Base-by-base conservation (phyloP, 2,888 invertebrate species). In the Colletes collaris region DNA sequence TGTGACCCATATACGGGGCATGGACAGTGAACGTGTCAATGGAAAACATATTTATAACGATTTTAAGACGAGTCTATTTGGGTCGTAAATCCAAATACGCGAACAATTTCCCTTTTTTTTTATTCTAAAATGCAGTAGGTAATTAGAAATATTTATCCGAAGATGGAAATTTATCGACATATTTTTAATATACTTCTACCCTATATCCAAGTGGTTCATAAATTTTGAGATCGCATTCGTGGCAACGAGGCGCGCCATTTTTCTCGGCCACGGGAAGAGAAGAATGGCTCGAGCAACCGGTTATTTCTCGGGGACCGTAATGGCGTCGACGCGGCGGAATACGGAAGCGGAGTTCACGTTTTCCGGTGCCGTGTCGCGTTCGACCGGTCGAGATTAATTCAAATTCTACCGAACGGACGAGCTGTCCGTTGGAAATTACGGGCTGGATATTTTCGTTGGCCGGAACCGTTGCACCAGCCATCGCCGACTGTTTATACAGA, bases 341-440 rank as follows among this genome's bases (percentile, higher is more conserved):
- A n/a, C 70, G 56, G 63, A 56, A 71, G 46, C 44, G 55, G 37
- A 46, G 62, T 35, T 46, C 16, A 63, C 55, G 63, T 56, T 50
- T 70, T 71, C 63, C 70, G 50, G 60, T 44, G 35, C 49, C 67
- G 46, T 37, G 67, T 52, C 27, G 35, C 53, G 19, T 49, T 44
- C 72, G 58, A 64, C 55, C 53, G 52, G 35, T 35, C 65, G 27
- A 27, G 71, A 69, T 69, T 69, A 63, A 75, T 75, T 68, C 68
- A 52, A 63, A 68, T 64, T 53, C 75, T 11, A 49, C n/a, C 44
- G 35, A 44, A 35, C 63, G 55, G 27, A 63, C 4, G 56, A 67
- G 52, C 50, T 13, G 4, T 46, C 58, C 46, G 63, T 16, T 60
- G 44, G 44, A 53, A 60, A 67, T 46, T 46, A 49, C 59, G 50